A percentile compares a stretch with the other conserved stretches of the same genome.
Conservation (phyloP, 2,888 invertebrate genomes). For the Penaeus monodon region DNA sequence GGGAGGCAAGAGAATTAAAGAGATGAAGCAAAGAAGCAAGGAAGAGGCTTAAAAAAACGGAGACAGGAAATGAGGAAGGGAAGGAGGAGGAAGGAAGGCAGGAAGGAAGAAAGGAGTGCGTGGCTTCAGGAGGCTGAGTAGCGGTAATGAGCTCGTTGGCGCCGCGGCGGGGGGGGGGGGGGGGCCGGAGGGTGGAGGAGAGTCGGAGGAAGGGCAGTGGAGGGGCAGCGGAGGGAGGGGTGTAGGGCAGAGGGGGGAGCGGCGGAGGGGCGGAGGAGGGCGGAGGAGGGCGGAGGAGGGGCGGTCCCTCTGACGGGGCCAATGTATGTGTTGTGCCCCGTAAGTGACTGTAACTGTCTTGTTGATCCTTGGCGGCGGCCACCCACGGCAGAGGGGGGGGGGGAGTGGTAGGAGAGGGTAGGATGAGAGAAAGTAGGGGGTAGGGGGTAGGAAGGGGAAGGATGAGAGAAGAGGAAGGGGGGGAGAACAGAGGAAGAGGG, state of each 20-base stretch:
- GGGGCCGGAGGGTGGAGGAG: neutral
- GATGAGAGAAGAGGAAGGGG: no score
- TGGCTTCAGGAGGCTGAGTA: neutral
- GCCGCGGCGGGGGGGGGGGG: neutral
- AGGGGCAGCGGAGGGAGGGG: slow-evolving; percentile 8
- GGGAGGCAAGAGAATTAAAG: neutral
- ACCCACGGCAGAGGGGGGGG: neutral
- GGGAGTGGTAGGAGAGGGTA: neutral
- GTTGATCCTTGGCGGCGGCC: slow-evolving; percentile 7
- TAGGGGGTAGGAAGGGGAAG: neutral
- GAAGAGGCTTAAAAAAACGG: neutral
- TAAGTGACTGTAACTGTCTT: slow-evolving; percentile 1
- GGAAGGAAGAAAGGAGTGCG: neutral
- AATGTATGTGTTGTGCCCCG: slow-evolving; percentile 23
- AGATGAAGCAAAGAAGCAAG: neutral
- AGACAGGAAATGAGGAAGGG: neutral
- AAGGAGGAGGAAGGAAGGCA: neutral
- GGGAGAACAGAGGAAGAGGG: neutral
- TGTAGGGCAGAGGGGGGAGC: neutral
- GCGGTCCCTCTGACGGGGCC: neutral
- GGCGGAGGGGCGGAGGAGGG: neutral
- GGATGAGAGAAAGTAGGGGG: neutral
- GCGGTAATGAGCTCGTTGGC: neutral
- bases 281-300: neutral
- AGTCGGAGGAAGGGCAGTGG: neutral